Base-by-base conservation (phyloP, 2,888 invertebrate species). In the Monopis laevigella region DNA sequence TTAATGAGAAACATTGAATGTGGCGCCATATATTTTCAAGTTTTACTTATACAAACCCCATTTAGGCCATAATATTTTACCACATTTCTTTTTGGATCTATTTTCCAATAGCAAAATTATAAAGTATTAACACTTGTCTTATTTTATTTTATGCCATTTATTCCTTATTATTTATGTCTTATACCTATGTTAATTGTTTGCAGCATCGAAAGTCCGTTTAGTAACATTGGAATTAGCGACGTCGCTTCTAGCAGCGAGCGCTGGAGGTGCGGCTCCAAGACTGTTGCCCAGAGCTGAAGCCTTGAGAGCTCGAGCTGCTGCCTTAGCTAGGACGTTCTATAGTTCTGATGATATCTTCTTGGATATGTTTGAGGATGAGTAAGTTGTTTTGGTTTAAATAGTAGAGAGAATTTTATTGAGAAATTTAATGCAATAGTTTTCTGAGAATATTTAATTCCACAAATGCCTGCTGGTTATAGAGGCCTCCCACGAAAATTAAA, bases 311-410 rank as follows among this genome's bases (percentile, higher is more conserved):
- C 88, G 57, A 88, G 91, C 94, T 50, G 93, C 93, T 39, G 87
- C 91, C 1, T 82, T 93, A 19, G 84, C 98, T 10, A 83, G 94
- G 36, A 95, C 93, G 80, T 96, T 94, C 72, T 97, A 96, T 71
- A 97, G 96, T 85, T 93, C 93, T 54, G 98, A 98, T 74, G 98
- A 98, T 60, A 96, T 98, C 55, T 99, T 99, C 74, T 80, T 98
- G 43, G 98, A 99, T 65, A 92, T 99, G 87, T 99, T 99, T 67
- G 98, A 99, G 72, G 96, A 98, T 66, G 98, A 99, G 83, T 86
- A 55, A 71, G 82, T 80, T 43, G 34, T 44, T 30, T 42, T 43
- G 43, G 34, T 38, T n/a, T 38, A 18, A 16, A 4, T 17, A 18
- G n/a, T 10, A 32, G 27, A 2, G 27, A 27, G 2, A 3, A 11